phyloP scores from a whole-genome alignment of 2,888 invertebrate species.

The Cenopis cana region DNA sequence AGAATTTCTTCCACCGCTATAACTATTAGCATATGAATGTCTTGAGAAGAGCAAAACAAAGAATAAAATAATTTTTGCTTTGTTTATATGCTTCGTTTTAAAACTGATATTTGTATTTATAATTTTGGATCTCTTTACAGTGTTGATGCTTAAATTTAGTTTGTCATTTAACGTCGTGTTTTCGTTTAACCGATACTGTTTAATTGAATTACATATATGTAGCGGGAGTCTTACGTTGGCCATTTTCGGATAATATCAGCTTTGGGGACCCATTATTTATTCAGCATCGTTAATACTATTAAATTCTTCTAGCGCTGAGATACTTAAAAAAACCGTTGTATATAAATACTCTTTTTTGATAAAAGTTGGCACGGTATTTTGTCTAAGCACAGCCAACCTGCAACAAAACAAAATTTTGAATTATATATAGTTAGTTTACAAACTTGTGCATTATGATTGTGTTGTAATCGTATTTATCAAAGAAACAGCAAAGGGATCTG shows the following conservation, averaged over 20 bases:
- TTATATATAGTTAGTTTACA: background rate
- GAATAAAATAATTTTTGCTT: slow-evolving; percentile 66
- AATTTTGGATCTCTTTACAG: slow-evolving; percentile 53
- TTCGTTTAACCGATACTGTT: slow-evolving; percentile 68
- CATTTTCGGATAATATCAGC: slow-evolving; percentile 82
- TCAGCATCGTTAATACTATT: slow-evolving; percentile 51
- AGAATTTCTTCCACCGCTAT: slow-evolving; percentile 84
- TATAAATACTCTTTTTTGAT: background rate
- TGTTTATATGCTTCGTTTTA: slow-evolving; percentile 56
- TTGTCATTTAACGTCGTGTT: slow-evolving; percentile 51
- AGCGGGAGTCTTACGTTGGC: slow-evolving; percentile 77
- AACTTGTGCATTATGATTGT: background rate
- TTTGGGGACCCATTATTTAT: slow-evolving; percentile 74
- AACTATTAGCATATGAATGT: slow-evolving; percentile 72
- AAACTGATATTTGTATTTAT: slow-evolving; percentile 38
- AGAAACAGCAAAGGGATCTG: background rate
- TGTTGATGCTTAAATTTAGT: slow-evolving; percentile 48
- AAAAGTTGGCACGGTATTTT: slow-evolving; percentile 26
- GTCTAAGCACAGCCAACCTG: slow-evolving; percentile 32
- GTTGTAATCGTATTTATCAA: background rate
- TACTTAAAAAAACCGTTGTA: background rate
- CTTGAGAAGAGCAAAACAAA: slow-evolving; percentile 68
- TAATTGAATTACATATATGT: slow-evolving; percentile 81
- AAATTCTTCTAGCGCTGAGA: background rate
- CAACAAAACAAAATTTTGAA: slow-evolving; percentile 23